Conservation (phyloP, 1,140 invertebrate genomes). For the Anadara kagoshimensis region DNA sequence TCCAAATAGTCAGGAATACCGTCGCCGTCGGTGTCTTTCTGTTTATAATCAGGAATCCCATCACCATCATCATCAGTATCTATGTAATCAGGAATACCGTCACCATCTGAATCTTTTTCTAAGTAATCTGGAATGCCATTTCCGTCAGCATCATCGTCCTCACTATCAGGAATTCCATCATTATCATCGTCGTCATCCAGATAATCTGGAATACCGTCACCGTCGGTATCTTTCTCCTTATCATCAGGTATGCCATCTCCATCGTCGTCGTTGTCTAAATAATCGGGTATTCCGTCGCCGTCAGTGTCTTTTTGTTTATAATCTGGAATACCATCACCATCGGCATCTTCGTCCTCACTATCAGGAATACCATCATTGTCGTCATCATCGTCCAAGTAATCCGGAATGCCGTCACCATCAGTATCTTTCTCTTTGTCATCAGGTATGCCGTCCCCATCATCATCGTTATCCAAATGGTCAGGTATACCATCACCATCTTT, state of each 20-base stretch:
- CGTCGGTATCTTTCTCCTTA: constrained; percentile 53
- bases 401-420: constrained; percentile 60
- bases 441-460: constrained; percentile 58
- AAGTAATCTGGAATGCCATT: constrained; percentile 70
- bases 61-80: constrained; percentile 61
- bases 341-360: constrained; percentile 58
- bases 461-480: constrained; percentile 54
- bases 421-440: constrained; percentile 47
- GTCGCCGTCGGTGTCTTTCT: constrained; percentile 58
- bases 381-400: constrained; percentile 50
- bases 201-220: constrained; percentile 66
- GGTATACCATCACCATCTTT: constrained; percentile 59
- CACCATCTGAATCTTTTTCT: constrained; percentile 64
- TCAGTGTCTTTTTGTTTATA: constrained; percentile 48
- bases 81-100: constrained; percentile 68
- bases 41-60: constrained; percentile 63
- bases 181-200: constrained; percentile 56
- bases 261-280: constrained; percentile 64
- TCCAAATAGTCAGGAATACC: constrained; percentile 58
- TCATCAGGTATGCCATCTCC: constrained; percentile 64
- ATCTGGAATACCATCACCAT: constrained; percentile 65
- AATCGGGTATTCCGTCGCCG: constrained; percentile 61
- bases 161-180: constrained; percentile 59
- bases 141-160: constrained; percentile 60
- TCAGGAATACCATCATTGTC: constrained; percentile 59